Evolutionary conservation across 2,888 invertebrate genomes (phyloP).

Genomic region (Prosapia bicincta): DNA sequence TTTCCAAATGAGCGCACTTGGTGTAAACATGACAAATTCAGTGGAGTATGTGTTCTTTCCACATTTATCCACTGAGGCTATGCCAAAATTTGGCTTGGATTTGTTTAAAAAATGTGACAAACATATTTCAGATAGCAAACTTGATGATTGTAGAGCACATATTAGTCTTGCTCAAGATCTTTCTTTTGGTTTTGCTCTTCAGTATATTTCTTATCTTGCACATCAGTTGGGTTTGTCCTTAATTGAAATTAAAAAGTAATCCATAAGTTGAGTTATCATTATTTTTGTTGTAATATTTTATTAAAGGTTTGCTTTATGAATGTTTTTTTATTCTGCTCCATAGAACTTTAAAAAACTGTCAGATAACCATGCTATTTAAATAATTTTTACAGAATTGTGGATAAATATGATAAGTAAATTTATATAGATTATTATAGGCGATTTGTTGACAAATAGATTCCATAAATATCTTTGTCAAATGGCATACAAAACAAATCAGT

Average conservation of each 20-base stretch:
- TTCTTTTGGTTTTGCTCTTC: conserved; percentile 44
- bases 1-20: conserved; percentile 49
- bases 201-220: conserved; percentile 46
- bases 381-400: too few relatives aligned
- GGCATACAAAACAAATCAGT: too few relatives aligned
- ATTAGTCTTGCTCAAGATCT: conserved; percentile 35
- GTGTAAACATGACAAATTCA: conserved; percentile 32
- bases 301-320: too few relatives aligned
- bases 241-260: conserved; percentile 45
- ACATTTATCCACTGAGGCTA: conserved; percentile 64
- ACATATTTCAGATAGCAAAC: background rate
- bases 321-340: too few relatives aligned
- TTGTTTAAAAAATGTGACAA: conserved; percentile 11
- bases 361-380: too few relatives aligned
- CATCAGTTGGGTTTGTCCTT: conserved; percentile 53
- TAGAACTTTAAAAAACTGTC: too few relatives aligned
- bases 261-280: too few relatives aligned
- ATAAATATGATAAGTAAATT: too few relatives aligned
- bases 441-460: too few relatives aligned
- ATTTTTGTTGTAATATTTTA: too few relatives aligned
- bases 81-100: conserved; percentile 28
- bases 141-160: conserved; percentile 12
- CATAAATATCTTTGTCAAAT: too few relatives aligned
- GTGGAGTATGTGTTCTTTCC: conserved; percentile 59
- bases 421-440: too few relatives aligned